Evolutionary conservation across 2,797 vertebrate species (phyloP), one percentile per base, ranked within the genome.

Genomic region (Sebastolobus altivelis): DNA sequence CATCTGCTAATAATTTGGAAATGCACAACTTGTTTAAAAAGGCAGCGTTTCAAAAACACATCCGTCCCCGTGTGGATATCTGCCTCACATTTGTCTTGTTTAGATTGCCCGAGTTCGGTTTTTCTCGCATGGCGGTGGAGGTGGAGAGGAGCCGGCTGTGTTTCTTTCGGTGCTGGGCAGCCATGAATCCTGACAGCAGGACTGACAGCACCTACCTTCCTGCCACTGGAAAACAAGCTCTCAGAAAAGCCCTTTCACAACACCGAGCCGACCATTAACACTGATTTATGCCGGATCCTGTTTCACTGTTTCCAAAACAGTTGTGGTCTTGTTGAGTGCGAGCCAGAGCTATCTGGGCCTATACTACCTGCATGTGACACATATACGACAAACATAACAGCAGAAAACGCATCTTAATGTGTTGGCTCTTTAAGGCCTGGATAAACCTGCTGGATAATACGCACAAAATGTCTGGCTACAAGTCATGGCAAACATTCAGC

Each of bases 1-100:
- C 95, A 95, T 96, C 94, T 95, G 95, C 84, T 89, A 90, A 94
- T 95, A 72, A 93, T 95, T 94, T 94, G 5, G 72, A 94, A 93
- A 93, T 86, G 83, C 88, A 92, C 85, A 88, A 90, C 90, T 94
- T 86, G 92, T 95, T 95, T 93, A 87, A 77, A 87, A 93, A 91
- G 71, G 66, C 82, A 72, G 68, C 70, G 58, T 86, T 83, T 87
- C 80, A 82, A 82, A 38, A 87, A 86, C 85, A 88, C 84, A 83
- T 85, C 91, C 86, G 76, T 82, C 55, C 60, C 20, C 56, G 4
- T 29, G 84, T 63, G 38, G 73, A 75, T 88, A 75, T 88, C 81
- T 84, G 79, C 65, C 75, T 79, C 58, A 46, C 82, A 62, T 89
- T 85, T 89, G 49, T 75, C 66, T 84, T 80, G 88, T 87, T 91